Percentiles rank a stretch among this genome's conserved stretches.
These are phyloP conservation scores for Lutraria rhynchaena DNA, from an alignment of 1,140 invertebrate species.

Conservation along the genomic window DNA sequence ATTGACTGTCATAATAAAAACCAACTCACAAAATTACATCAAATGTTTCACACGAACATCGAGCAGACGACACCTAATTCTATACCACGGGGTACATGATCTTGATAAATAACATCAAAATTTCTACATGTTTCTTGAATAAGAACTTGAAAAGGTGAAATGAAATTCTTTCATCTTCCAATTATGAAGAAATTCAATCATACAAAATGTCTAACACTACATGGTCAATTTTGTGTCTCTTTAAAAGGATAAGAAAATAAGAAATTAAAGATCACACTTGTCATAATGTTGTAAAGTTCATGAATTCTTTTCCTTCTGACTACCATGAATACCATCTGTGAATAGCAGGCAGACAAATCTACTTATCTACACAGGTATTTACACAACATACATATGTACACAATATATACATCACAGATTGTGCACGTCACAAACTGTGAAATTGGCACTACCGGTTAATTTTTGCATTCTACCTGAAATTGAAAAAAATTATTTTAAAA, in stretches of 20 bases:
- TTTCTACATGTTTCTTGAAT: too few species aligned
- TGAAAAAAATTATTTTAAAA: not conserved
- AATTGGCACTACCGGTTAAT: conserved; percentile 56
- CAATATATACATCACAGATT: conserved; percentile 46
- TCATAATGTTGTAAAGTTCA: not conserved
- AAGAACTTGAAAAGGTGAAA: too few species aligned
- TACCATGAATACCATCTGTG: not conserved
- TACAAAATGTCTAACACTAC: not conserved
- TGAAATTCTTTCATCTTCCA: too few species aligned
- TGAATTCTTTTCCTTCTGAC: not conserved
- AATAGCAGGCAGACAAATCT: too few species aligned
- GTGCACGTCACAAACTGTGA: conserved; percentile 8
- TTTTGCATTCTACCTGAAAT: conserved; percentile 41
- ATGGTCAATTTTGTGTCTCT: not conserved
- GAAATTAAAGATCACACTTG: not conserved
- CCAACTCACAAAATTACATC: too few species aligned
- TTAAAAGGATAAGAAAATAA: not conserved
- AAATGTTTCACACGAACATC: too few species aligned
- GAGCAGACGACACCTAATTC: too few species aligned
- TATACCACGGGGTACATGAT: too few species aligned
- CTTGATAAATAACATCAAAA: too few species aligned
- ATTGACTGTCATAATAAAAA: too few species aligned
- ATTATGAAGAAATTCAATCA: not conserved
- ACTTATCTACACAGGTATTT: conserved; percentile 39
- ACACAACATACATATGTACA: conserved; percentile 31